phyloP scores from a whole-genome alignment of 2,888 invertebrate species.

The Drosophila affinis region DNA sequence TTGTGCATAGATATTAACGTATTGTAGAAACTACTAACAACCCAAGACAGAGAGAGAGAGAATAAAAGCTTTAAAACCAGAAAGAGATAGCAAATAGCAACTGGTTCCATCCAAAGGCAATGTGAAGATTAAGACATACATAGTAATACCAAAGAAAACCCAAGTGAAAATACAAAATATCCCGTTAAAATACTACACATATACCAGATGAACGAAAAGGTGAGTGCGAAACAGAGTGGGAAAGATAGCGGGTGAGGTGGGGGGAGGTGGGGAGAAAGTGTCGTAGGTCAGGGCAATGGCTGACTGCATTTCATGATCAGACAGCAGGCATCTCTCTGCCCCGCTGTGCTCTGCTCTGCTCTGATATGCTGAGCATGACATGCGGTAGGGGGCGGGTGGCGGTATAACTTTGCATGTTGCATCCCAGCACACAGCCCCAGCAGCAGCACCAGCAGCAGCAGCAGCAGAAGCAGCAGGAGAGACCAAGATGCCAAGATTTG shows the following conservation, averaged over 20 bases:
- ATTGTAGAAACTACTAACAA: constrained; percentile 7
- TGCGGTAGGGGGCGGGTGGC: not conserved
- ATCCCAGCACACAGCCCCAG: constrained; percentile 8
- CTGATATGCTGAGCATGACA: not conserved
- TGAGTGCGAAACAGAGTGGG: not conserved
- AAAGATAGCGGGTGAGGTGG: not conserved
- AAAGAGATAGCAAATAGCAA: not conserved
- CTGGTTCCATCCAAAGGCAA: not conserved
- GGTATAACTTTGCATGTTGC: constrained; percentile 6
- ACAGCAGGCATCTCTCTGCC: constrained; percentile 1
- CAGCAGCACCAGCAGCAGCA: not conserved
- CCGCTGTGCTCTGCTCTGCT: constrained; percentile 19
- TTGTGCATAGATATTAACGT: constrained; percentile 30
- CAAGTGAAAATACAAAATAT: not conserved
- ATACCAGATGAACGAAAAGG: not conserved
- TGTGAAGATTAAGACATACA: not conserved
- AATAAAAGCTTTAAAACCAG: not conserved
- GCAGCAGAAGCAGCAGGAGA: constrained; percentile 1
- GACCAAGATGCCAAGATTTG: constrained; percentile 12
- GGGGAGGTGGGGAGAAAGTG: constrained; percentile 5
- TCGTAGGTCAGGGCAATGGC: constrained; percentile 19
- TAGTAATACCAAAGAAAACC: not conserved
- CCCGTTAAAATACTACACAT: not conserved
- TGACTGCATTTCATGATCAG: constrained; percentile 15
- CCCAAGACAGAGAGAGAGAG: not conserved